A percentile compares a stretch with the other conserved stretches of the same genome.
Evolutionary conservation across 2,888 invertebrate species (phyloP).

Genomic region (Chorisops tibialis): DNA sequence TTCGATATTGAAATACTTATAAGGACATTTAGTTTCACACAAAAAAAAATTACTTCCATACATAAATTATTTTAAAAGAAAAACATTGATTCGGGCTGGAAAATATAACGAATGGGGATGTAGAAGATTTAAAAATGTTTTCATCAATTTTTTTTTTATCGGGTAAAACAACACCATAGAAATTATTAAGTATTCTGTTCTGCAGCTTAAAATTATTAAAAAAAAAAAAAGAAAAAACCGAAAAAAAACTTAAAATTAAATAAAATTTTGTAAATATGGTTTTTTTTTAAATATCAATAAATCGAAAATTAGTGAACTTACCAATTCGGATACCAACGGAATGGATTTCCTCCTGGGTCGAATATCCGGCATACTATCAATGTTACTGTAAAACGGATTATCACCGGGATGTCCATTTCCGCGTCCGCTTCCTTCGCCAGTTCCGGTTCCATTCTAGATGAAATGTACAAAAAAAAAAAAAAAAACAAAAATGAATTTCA

Average conservation of each 20-base stretch:
- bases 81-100: neutral
- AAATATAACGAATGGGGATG: constrained; percentile 4
- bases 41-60: too few relatives aligned
- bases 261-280: too few relatives aligned
- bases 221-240: neutral
- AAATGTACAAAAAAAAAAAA: neutral
- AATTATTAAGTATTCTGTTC: too few relatives aligned
- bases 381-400: constrained; percentile 99
- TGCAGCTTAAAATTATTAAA: neutral
- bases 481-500: too few relatives aligned
- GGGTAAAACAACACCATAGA: too few relatives aligned
- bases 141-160: too few relatives aligned
- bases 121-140: too few relatives aligned
- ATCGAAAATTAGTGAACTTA: constrained; percentile 73
- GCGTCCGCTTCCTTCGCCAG: constrained; percentile 73
- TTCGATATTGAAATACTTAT: too few relatives aligned
- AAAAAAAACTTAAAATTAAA: too few relatives aligned
- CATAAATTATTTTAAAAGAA: too few relatives aligned
- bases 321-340: constrained; percentile 97
- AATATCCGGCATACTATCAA: constrained; percentile 99
- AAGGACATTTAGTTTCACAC: too few relatives aligned
- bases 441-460: constrained; percentile 73
- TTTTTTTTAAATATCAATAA: neutral
- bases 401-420: constrained; percentile 88
- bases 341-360: constrained; percentile 95